These are phyloP conservation scores for Copidosoma floridanum DNA, from an alignment of 1,140 invertebrate species.

Conservation along the genomic window DNA sequence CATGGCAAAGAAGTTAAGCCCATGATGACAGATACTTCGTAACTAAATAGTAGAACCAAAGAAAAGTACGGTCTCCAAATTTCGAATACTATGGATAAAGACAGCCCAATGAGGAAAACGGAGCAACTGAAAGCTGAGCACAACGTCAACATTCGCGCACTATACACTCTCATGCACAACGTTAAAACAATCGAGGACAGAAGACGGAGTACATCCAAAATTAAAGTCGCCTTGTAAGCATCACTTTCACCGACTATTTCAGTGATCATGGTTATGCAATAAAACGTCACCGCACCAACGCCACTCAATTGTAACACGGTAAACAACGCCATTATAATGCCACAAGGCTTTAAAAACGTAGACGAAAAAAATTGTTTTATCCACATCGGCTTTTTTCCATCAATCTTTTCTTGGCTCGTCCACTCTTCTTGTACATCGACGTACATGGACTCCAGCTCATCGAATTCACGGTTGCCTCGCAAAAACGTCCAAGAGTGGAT, in stretches of 20 bases:
- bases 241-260: conserved; percentile 58
- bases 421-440: conserved; percentile 3
- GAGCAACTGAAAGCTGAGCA: conserved; percentile 61
- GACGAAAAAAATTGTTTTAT: neutral
- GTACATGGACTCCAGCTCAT: conserved; percentile 32
- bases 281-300: conserved; percentile 71
- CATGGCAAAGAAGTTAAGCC: conserved; percentile 68
- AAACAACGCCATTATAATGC: conserved; percentile 63
- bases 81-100: conserved; percentile 44
- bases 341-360: conserved; percentile 60
- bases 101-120: conserved; percentile 56
- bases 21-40: conserved; percentile 60
- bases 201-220: conserved; percentile 69
- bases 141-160: conserved; percentile 60
- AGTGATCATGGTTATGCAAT: conserved; percentile 65
- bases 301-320: conserved; percentile 65
- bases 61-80: conserved; percentile 53
- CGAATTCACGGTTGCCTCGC: conserved; percentile 21
- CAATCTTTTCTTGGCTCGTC: conserved; percentile 21
- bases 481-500: conserved; percentile 49
- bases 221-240: conserved; percentile 62
- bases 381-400: too few relatives aligned
- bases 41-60: conserved; percentile 57
- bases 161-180: conserved; percentile 60
- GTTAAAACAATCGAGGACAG: conserved; percentile 61